These are phyloP conservation scores for Pyrgus malvae DNA, from an alignment of 2,888 invertebrate genomes.

Conservation along the genomic window DNA sequence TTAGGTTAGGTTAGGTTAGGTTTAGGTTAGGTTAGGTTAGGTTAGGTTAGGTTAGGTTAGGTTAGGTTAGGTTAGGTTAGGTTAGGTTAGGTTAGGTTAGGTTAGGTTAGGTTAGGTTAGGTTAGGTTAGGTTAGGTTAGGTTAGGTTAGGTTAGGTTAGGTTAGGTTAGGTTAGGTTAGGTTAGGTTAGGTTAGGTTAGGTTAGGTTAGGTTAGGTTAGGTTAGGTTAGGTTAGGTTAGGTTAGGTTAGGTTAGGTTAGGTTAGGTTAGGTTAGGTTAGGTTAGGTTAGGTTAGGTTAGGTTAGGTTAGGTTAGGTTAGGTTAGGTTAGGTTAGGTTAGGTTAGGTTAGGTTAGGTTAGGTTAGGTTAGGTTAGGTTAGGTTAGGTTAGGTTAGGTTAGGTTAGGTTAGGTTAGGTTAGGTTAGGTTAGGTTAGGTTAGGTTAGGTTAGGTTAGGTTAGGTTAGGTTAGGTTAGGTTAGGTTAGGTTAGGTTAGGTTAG, in stretches of 20 bases:
- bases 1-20: slow-evolving; percentile 23
- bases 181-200: slow-evolving; percentile 30
- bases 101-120: slow-evolving; percentile 33
- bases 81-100: slow-evolving; percentile 34
- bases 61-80: slow-evolving; percentile 32
- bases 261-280: too few relatives aligned
- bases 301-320: too few relatives aligned
- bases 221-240: slow-evolving; percentile 29
- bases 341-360: too few relatives aligned
- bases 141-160: slow-evolving; percentile 31
- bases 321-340: too few relatives aligned
- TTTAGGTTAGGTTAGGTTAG: slow-evolving; percentile 31
- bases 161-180: slow-evolving; percentile 29
- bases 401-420: too few relatives aligned
- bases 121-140: slow-evolving; percentile 34
- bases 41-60: slow-evolving; percentile 33
- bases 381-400: too few relatives aligned
- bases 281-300: slow-evolving; percentile 31
- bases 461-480: too few relatives aligned
- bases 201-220: slow-evolving; percentile 28
- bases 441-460: too few relatives aligned
- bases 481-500: too few relatives aligned
- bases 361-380: too few relatives aligned
- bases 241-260: slow-evolving; percentile 26
- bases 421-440: too few relatives aligned